These are phyloP conservation scores for Stenoptilia bipunctidactyla DNA, from an alignment of 2,888 invertebrate genomes.

Conservation along the genomic window DNA sequence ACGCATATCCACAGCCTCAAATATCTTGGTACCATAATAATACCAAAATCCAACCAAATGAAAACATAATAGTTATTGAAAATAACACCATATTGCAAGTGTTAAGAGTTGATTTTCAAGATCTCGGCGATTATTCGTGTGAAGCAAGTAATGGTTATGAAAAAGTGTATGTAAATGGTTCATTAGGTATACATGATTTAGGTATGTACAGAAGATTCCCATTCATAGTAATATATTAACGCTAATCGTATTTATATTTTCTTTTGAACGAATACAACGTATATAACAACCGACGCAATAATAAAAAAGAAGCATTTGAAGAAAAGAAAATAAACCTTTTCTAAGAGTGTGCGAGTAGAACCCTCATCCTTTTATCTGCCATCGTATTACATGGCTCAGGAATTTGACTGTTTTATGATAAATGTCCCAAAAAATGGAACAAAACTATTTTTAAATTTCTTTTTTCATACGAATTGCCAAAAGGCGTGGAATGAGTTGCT, in stretches of 20 bases:
- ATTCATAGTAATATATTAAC: no score
- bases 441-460: no score
- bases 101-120: slow-evolving; percentile 30
- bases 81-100: slow-evolving; percentile 29
- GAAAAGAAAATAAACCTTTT: no score
- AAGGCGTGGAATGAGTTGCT: no score
- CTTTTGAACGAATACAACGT: not conserved
- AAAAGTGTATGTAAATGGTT: slow-evolving; percentile 28
- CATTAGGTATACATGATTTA: slow-evolving; percentile 33
- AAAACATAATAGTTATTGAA: slow-evolving; percentile 24
- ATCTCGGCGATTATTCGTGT: slow-evolving; percentile 64
- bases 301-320: no score
- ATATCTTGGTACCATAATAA: slow-evolving; percentile 43
- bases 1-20: slow-evolving; percentile 27
- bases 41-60: slow-evolving; percentile 22
- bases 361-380: no score
- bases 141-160: slow-evolving; percentile 60
- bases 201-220: slow-evolving; percentile 43
- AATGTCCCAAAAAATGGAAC: no score
- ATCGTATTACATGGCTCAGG: no score
- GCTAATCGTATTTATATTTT: not conserved
- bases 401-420: no score
- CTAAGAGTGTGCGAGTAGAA: no score
- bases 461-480: no score
- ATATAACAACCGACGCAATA: no score